phyloP scores from a whole-genome alignment of 2,797 vertebrate genomes.

The Remorina albescens region DNA sequence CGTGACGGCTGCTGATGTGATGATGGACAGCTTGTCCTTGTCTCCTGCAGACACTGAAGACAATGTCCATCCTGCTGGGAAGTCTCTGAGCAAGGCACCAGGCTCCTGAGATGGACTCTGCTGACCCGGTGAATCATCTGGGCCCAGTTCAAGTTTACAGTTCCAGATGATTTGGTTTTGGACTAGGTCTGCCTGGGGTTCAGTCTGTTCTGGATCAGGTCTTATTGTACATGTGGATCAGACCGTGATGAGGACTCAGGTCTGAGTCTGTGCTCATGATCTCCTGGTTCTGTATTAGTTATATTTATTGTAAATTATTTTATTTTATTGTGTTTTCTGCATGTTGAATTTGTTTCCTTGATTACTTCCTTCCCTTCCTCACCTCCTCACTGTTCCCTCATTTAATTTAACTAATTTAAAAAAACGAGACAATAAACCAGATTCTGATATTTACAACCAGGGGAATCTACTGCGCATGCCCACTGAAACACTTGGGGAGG shows the following conservation, averaged over 20 bases:
- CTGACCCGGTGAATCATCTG: not conserved
- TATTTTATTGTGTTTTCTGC: not conserved
- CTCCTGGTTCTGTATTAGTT: too few species aligned
- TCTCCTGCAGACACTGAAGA: conserved; percentile 8
- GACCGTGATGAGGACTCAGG: too few species aligned
- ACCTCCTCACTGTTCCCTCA: too few species aligned
- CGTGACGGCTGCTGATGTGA: conserved; percentile 51
- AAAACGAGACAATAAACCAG: too few species aligned
- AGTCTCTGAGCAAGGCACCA: conserved; percentile 16
- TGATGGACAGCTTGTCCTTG: conserved; percentile 41
- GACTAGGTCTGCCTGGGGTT: not conserved
- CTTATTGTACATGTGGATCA: too few species aligned
- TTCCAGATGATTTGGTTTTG: not conserved
- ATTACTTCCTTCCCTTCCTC: too few species aligned
- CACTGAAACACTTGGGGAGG: not conserved
- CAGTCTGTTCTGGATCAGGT: too few species aligned
- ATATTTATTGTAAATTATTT: too few species aligned
- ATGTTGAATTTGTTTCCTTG: too few species aligned
- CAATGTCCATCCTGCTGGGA: not conserved
- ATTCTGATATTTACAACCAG: too few species aligned
- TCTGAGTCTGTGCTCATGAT: too few species aligned
- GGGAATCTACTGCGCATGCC: conserved; percentile 52
- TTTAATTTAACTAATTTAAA: too few species aligned
- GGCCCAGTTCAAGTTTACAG: not conserved
- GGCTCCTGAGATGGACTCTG: not conserved